Percentiles rank a stretch among this genome's conserved stretches.
phyloP scores from a whole-genome alignment of 2,113 vertebrate genomes.

The Podiceps cristatus region DNA sequence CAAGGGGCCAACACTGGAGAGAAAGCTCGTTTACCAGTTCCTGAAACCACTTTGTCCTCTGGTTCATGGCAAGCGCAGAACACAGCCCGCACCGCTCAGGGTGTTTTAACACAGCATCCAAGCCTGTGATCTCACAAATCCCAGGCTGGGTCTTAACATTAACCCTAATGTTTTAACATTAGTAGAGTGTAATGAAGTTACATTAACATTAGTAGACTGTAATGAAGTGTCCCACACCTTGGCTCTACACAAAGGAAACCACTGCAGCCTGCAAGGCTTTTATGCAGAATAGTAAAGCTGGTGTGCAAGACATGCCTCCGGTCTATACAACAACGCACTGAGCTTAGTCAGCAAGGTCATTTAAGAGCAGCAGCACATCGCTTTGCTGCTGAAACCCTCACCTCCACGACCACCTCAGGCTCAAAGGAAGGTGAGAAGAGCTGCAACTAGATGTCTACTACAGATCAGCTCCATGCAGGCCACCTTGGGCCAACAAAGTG shows the following conservation, averaged over 20 bases:
- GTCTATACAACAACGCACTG: accelerated
- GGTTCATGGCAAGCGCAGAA: background rate
- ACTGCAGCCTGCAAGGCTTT: background rate
- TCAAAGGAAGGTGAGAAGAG: background rate
- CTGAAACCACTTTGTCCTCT: background rate
- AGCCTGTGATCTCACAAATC: background rate
- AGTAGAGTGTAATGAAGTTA: background rate
- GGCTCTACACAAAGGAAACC: background rate
- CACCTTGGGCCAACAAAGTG: background rate
- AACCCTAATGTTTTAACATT: background rate
- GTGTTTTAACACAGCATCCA: background rate
- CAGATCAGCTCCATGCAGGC: background rate
- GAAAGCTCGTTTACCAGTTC: background rate
- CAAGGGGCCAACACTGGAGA: background rate
- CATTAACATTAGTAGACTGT: background rate
- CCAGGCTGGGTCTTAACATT: background rate
- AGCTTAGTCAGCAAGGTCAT: background rate
- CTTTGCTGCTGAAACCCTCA: background rate
- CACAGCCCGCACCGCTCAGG: accelerated
- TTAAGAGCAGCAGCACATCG: background rate
- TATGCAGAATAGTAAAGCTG: background rate
- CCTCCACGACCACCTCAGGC: too few species aligned
- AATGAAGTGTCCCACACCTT: background rate
- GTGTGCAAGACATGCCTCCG: accelerated
- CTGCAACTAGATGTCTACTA: background rate